Conservation (phyloP, 2,797 vertebrate genomes). For the Thunnus albacares region DNA sequence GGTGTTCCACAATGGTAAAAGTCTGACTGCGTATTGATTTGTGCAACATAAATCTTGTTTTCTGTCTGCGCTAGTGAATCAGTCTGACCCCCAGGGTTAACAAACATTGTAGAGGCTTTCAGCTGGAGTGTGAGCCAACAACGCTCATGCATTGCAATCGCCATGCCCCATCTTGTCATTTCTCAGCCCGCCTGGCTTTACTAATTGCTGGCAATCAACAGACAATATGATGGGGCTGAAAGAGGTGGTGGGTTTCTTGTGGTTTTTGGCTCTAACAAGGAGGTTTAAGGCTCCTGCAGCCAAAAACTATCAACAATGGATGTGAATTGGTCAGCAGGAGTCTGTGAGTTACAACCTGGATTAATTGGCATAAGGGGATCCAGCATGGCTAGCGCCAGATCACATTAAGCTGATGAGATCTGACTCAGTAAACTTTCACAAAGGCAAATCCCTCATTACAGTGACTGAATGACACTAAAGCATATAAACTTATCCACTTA, state of each 20-base stretch:
- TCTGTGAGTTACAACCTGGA: slow-evolving; percentile 92
- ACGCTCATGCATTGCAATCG: slow-evolving; percentile 92
- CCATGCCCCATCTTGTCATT: slow-evolving; percentile 94
- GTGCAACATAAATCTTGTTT: slow-evolving; percentile 99
- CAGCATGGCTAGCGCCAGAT: slow-evolving; percentile 87
- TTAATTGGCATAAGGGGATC: slow-evolving; percentile 95
- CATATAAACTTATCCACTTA: slow-evolving; percentile 62
- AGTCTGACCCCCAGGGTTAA: slow-evolving; percentile 97
- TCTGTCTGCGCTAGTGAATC: slow-evolving; percentile 97
- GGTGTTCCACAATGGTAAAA: slow-evolving; percentile 91
- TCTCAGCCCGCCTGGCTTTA: slow-evolving; percentile 91
- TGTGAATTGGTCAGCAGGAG: slow-evolving; percentile 96
- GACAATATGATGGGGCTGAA: slow-evolving; percentile 89
- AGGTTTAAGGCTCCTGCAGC: slow-evolving; percentile 89
- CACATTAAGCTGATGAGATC: slow-evolving; percentile 93
- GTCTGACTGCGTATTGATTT: slow-evolving; percentile 97
- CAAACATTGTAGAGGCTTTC: slow-evolving; percentile 98
- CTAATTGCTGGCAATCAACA: slow-evolving; percentile 97
- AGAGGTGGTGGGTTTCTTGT: slow-evolving; percentile 84
- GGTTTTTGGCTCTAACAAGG: slow-evolving; percentile 91
- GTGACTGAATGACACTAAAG: slow-evolving; percentile 71
- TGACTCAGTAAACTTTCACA: slow-evolving; percentile 91
- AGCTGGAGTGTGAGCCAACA: slow-evolving; percentile 92
- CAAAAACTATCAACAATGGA: slow-evolving; percentile 95
- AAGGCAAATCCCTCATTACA: slow-evolving; percentile 81